phyloP scores from a whole-genome alignment of 2,888 invertebrate genomes.

The Apodemia duryi region DNA sequence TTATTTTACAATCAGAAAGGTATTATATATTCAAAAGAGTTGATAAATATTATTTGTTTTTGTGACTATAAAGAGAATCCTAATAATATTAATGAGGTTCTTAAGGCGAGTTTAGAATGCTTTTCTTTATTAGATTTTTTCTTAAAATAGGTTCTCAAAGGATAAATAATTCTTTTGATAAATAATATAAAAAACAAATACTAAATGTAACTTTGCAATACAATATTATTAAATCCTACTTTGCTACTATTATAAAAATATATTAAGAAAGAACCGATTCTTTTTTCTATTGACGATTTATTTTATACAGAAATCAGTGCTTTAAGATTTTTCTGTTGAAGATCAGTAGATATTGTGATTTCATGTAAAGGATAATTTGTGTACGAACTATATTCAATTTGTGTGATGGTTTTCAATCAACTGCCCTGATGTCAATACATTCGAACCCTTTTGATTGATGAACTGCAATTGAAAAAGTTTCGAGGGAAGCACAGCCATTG shows the following conservation, averaged over 20 bases:
- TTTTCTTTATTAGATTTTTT: not conserved
- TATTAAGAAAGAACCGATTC: too few species aligned
- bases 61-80: not conserved
- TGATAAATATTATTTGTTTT: not conserved
- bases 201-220: too few species aligned
- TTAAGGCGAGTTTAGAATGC: not conserved
- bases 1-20: too few species aligned
- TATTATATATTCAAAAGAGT: not conserved
- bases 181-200: not conserved
- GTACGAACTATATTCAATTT: constrained; percentile 19
- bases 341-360: not conserved
- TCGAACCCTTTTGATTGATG: constrained; percentile 29
- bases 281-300: too few species aligned
- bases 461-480: constrained; percentile 25
- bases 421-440: constrained; percentile 30
- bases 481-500: constrained; percentile 8
- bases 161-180: not conserved
- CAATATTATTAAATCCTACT: too few species aligned
- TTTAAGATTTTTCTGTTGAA: too few species aligned
- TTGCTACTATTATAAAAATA: too few species aligned
- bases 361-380: not conserved
- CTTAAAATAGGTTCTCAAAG: not conserved
- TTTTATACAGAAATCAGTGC: too few species aligned
- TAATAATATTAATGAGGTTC: constrained; percentile 18
- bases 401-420: constrained; percentile 30